Evolutionary conservation across 2,113 vertebrate species (phyloP).

Genomic region (Sialia sialis): DNA sequence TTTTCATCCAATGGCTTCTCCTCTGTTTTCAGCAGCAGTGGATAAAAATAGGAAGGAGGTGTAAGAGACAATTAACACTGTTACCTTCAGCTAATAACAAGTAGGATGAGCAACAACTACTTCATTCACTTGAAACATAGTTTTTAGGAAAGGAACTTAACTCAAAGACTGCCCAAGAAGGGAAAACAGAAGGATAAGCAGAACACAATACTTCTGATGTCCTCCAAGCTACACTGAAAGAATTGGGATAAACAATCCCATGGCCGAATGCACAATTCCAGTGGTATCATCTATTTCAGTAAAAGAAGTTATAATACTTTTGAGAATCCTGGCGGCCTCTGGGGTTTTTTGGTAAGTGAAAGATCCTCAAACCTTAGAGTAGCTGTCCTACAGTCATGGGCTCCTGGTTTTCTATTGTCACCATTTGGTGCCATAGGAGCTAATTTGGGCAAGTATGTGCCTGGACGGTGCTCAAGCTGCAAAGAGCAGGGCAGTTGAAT

Average conservation of each 20-base stretch:
- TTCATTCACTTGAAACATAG: not conserved
- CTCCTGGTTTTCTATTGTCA: not conserved
- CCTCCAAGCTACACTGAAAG: not conserved
- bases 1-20: not conserved
- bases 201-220: rapidly evolving
- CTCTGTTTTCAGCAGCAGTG: not conserved
- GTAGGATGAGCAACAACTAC: not conserved
- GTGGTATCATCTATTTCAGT: not conserved
- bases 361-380: not conserved
- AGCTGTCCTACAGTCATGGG: not conserved
- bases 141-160: not conserved
- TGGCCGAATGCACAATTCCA: not conserved
- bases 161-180: not conserved
- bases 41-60: constrained; percentile 6
- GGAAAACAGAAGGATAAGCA: not conserved
- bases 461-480: not conserved
- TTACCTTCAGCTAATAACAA: not conserved
- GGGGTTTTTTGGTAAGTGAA: not conserved
- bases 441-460: not conserved
- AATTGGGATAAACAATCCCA: not conserved
- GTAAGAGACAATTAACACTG: not conserved
- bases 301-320: not conserved
- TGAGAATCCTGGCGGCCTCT: not conserved
- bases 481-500: not conserved
- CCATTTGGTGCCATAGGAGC: not conserved